Base-by-base conservation (phyloP, 2,797 vertebrate species). In the Oceanodroma leucorhoa region DNA sequence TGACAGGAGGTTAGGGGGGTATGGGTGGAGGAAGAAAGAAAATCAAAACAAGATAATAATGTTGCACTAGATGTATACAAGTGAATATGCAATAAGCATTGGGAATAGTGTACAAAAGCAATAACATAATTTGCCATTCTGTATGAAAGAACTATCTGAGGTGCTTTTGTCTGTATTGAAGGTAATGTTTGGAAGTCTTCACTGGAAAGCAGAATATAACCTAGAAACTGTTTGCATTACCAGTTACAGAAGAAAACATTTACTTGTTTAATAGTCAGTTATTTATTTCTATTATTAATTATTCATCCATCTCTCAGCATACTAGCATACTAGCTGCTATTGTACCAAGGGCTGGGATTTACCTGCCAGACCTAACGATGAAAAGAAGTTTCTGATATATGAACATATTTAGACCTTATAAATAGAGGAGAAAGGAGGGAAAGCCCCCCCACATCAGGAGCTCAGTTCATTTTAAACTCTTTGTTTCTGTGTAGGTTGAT, bases 51-150 rank as follows among this genome's bases (percentile, higher is more conserved):
- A 93, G 90, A 94, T 93, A 93, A 96, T 94, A 95, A 97, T 83
- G 83, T 96, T 92, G 85, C 61, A 61, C 58, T 92, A 85, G 95
- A 96, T 92, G 83, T 97, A 96, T 96, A 97, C 95, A 97, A 95
- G 94, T 94, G 96, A 97, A 97, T 97, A 97, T 97, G 92, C 92
- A 96, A 97, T 96, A 95, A 96, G 96, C 93, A 46, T 26, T 94
- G 96, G 96, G 96, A 97, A 96, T 96, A 94, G 58, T 4, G 69
- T 87, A 95, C 95, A 96, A 97, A 96, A 96, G 95, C 90, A 97
- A 88, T 95, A 96, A 93, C 93, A 69, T 93, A 95, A 97, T 97
- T 97, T 97, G 88, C 58, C 93, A 97, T 97, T 97, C 97, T 6
- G 67, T 96, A 93, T 96, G 96, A 96, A 96, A 97, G 93, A 90